Percentiles rank a stretch among this genome's conserved stretches.
phyloP scores from a whole-genome alignment of 2,113 vertebrate species.

The Hepsetus odoe region DNA sequence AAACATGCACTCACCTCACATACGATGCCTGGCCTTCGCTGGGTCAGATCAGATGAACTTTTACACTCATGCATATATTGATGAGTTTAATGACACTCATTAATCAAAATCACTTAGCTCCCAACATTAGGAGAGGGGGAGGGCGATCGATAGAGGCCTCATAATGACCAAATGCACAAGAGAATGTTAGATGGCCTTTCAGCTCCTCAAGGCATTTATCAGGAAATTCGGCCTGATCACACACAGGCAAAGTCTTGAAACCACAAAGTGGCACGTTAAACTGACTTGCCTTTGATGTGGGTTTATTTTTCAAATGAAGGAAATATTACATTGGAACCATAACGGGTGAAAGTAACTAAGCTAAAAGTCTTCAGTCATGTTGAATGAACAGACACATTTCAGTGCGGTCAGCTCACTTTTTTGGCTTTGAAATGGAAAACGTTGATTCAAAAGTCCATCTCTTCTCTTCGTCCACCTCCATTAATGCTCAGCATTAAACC shows the following conservation, averaged over 20 bases:
- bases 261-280: background rate
- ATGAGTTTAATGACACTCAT: constrained; percentile 71
- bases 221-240: background rate
- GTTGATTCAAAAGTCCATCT: too few species aligned
- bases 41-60: constrained; percentile 65
- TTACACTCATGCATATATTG: constrained; percentile 63
- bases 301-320: too few species aligned
- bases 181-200: constrained; percentile 6
- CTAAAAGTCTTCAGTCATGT: too few species aligned
- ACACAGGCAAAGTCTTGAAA: background rate
- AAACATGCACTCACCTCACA: background rate
- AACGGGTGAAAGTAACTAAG: too few species aligned
- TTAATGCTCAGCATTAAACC: too few species aligned
- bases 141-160: constrained; percentile 34
- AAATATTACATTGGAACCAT: too few species aligned
- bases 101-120: constrained; percentile 70
- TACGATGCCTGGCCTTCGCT: constrained; percentile 39
- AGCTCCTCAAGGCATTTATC: background rate
- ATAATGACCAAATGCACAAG: background rate
- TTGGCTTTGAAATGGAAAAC: too few species aligned
- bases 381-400: too few species aligned
- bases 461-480: too few species aligned
- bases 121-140: constrained; percentile 45
- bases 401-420: too few species aligned
- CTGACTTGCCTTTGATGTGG: too few species aligned